phyloP scores from a whole-genome alignment of 2,113 vertebrate species.

The Calypte anna region DNA sequence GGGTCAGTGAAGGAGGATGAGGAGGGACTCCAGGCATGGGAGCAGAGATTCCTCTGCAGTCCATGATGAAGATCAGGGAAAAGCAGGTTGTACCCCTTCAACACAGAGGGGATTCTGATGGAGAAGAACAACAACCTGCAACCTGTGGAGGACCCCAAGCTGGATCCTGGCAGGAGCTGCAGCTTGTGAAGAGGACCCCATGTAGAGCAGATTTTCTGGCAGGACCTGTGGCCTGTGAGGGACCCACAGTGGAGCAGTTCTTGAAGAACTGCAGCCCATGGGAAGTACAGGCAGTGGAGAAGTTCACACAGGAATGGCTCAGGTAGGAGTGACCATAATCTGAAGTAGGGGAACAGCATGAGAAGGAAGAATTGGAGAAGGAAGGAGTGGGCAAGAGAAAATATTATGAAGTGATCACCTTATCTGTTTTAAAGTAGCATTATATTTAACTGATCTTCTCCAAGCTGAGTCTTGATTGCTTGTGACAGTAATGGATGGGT shows the following conservation, averaged over 20 bases:
- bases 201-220: background rate
- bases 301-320: background rate
- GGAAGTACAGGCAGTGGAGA: background rate
- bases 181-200: background rate
- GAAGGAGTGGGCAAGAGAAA: background rate
- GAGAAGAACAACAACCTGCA: background rate
- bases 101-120: background rate
- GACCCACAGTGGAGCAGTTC: background rate
- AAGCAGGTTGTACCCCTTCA: background rate
- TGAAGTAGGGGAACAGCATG: background rate
- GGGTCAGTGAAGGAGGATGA: too few species aligned
- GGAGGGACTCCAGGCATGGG: too few species aligned
- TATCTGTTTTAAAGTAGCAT: background rate
- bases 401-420: background rate
- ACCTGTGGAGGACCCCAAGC: rapidly evolving
- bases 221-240: background rate
- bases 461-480: background rate
- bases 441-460: background rate
- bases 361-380: background rate
- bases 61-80: background rate
- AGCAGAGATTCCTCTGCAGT: background rate
- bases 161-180: background rate
- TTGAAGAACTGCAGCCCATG: background rate
- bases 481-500: background rate
- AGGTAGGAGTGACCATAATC: rapidly evolving